phyloP scores from a whole-genome alignment of 2,888 invertebrate species.

The Lasioglossum villosulum region DNA sequence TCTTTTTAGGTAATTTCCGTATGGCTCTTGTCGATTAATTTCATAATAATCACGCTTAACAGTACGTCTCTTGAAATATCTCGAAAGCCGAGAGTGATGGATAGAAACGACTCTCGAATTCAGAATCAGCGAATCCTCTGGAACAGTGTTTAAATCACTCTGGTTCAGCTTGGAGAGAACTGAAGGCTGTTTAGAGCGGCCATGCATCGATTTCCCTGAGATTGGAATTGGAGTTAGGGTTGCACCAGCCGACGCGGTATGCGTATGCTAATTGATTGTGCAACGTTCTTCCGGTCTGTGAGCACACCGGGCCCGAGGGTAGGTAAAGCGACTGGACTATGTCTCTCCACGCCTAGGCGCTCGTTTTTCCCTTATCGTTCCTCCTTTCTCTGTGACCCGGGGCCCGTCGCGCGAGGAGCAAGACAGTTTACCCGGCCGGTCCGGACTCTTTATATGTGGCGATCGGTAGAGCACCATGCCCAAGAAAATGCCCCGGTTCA shows the following conservation, averaged over 20 bases:
- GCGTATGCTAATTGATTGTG: constrained; percentile 69
- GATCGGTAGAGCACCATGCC: constrained; percentile 58
- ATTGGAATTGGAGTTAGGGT: constrained; percentile 61
- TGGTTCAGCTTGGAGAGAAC: constrained; percentile 13
- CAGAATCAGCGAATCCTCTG: no score
- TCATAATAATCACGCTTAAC: no score
- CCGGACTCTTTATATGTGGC: constrained; percentile 58
- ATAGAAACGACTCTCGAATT: no score
- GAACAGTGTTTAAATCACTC: neutral
- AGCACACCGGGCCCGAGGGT: constrained; percentile 49
- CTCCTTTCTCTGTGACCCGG: constrained; percentile 29
- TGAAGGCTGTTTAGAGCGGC: constrained; percentile 8
- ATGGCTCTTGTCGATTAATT: no score
- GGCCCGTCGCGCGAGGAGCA: constrained; percentile 37
- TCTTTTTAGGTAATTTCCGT: no score
- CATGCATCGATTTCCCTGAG: constrained; percentile 53
- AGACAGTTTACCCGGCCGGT: constrained; percentile 44
- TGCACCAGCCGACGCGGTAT: constrained; percentile 52
- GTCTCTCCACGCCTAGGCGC: neutral
- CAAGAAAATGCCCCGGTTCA: constrained; percentile 60
- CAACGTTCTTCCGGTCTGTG: constrained; percentile 66
- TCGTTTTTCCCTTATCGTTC: constrained; percentile 29
- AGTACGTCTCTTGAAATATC: no score
- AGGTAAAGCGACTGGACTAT: constrained; percentile 18
- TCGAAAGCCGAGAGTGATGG: no score